phyloP scores from a whole-genome alignment of 2,888 invertebrate species.

The Dinocampus coccinellae region DNA sequence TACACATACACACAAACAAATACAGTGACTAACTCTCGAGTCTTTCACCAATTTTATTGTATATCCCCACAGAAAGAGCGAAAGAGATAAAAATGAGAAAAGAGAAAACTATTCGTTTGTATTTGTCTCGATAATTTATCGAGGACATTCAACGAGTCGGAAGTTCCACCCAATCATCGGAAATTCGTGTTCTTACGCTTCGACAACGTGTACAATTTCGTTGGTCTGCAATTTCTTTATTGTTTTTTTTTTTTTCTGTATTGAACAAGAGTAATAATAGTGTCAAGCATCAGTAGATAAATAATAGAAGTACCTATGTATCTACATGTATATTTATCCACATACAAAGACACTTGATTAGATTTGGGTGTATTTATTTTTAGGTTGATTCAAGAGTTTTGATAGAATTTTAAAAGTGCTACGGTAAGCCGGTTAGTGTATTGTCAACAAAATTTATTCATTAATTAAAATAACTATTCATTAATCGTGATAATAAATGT shows the following conservation, averaged over 20 bases:
- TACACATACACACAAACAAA: background rate
- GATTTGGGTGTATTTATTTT: background rate
- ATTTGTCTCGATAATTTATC: constrained; percentile 19
- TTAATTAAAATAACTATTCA: constrained; percentile 1
- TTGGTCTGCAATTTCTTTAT: background rate
- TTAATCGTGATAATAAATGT: background rate
- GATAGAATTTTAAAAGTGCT: background rate
- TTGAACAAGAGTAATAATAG: background rate
- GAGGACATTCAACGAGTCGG: constrained; percentile 3
- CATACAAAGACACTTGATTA: background rate
- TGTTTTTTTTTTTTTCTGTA: background rate
- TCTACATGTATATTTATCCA: too few relatives aligned
- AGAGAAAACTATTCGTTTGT: background rate
- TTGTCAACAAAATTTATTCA: constrained; percentile 7
- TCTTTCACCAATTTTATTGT: background rate
- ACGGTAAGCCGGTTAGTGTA: background rate
- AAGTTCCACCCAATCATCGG: constrained; percentile 19
- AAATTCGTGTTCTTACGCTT: constrained; percentile 6
- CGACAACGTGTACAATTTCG: background rate
- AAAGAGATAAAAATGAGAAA: background rate
- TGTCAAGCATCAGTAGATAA: background rate
- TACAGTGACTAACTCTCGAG: background rate
- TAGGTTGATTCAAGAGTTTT: background rate
- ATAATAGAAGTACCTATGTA: background rate
- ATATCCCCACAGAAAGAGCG: background rate